Conservation (phyloP, 2,113 vertebrate genomes). For the Prunella himalayana region DNA sequence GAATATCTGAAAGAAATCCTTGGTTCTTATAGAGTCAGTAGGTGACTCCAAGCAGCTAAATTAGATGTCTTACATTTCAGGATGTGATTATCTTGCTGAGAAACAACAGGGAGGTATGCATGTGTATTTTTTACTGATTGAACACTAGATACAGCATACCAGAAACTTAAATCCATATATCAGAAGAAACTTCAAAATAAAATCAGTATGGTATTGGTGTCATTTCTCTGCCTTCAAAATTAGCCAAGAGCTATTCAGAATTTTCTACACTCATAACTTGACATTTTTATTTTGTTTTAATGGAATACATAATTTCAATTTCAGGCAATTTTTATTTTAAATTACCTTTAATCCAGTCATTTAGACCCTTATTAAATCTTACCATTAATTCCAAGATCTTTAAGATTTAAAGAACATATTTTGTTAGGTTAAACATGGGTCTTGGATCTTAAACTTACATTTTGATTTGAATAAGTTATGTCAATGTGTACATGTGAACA, state of each 20-base stretch:
- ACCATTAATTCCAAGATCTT: neutral
- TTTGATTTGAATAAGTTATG: neutral
- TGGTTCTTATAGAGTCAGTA: neutral
- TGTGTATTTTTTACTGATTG: neutral
- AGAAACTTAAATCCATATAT: neutral
- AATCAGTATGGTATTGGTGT: rapidly evolving
- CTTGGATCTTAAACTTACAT: neutral
- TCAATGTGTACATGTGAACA: neutral
- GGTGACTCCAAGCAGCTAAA: neutral
- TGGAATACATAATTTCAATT: neutral
- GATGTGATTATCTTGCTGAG: neutral
- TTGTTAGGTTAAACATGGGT: neutral
- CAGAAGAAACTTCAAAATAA: neutral
- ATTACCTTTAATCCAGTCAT: neutral
- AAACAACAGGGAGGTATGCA: neutral
- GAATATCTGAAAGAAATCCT: neutral
- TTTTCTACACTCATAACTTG: neutral
- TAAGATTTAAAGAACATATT: neutral
- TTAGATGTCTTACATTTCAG: neutral
- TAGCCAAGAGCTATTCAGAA: neutral
- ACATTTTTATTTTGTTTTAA: neutral
- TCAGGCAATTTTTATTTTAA: neutral
- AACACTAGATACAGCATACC: neutral
- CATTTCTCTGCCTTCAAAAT: neutral
- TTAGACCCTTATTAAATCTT: neutral